phyloP scores from a whole-genome alignment of 2,888 invertebrate genomes.

The Tenthredo livida region DNA sequence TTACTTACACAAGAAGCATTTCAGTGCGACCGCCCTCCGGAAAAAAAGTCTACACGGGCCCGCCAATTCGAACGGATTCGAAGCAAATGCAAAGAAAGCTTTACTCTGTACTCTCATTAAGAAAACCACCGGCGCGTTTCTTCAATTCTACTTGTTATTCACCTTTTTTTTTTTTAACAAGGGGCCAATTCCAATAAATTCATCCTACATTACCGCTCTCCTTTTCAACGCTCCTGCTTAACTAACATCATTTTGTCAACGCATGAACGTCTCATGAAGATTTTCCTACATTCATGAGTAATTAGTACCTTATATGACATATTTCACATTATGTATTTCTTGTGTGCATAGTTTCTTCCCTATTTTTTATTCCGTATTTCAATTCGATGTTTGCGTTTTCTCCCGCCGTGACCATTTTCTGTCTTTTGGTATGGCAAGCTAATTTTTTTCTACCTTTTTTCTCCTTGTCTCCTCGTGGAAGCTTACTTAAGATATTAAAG shows the following conservation, averaged over 20 bases:
- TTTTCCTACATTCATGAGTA: not conserved
- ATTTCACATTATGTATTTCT: constrained; percentile 29
- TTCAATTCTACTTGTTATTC: constrained; percentile 48
- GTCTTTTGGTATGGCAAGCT: constrained; percentile 62
- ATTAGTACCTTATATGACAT: not conserved
- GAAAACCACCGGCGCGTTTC: constrained; percentile 69
- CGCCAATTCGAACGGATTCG: constrained; percentile 67
- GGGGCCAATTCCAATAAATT: constrained; percentile 16
- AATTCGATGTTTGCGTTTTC: constrained; percentile 74
- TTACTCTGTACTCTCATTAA: constrained; percentile 78
- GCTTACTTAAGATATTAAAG: constrained; percentile 78
- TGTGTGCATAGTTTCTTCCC: constrained; percentile 20
- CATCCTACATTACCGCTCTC: not conserved
- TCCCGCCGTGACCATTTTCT: constrained; percentile 14
- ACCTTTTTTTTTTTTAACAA: not conserved
- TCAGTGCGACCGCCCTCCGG: constrained; percentile 72
- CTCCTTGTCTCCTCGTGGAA: constrained; percentile 66
- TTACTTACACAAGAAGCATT: constrained; percentile 79
- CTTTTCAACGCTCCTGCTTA: not conserved
- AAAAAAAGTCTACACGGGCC: constrained; percentile 75
- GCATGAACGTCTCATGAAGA: not conserved
- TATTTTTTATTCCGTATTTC: constrained; percentile 66
- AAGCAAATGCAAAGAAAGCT: constrained; percentile 74
- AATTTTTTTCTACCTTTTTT: constrained; percentile 69
- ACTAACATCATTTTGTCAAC: not conserved